phyloP scores from a whole-genome alignment of 2,888 invertebrate genomes.

The Pseudococcus viburni region DNA sequence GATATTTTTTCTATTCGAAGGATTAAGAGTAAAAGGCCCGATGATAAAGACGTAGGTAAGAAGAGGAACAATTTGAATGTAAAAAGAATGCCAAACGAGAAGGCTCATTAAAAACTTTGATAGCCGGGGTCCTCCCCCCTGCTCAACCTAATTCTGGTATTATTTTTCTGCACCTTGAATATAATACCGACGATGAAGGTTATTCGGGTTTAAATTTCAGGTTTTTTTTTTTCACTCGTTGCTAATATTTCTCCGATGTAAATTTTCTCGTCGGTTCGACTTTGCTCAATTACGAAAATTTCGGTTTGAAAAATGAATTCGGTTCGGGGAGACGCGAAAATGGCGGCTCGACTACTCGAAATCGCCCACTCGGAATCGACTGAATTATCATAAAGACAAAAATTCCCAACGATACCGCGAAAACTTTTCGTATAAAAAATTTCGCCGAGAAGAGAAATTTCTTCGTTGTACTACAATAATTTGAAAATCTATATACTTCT shows the following conservation, averaged over 20 bases:
- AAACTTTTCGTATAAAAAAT: slow-evolving; percentile 49
- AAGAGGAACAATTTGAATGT: background rate
- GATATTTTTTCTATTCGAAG: background rate
- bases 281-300: slow-evolving; percentile 34
- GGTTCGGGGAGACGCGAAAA: background rate
- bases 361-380: slow-evolving; percentile 23
- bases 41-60: background rate
- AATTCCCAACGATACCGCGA: background rate
- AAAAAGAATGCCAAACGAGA: background rate
- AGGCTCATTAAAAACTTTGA: slow-evolving; percentile 22
- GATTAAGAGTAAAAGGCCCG: background rate
- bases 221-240: background rate
- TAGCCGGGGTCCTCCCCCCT: background rate
- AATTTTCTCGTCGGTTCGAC: background rate
- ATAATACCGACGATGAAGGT: background rate
- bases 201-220: background rate
- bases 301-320: slow-evolving; percentile 22
- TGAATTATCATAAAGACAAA: slow-evolving; percentile 39
- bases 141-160: background rate
- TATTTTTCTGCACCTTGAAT: background rate
- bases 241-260: slow-evolving; percentile 4
- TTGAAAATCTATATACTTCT: background rate
- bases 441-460: background rate
- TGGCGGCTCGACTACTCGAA: slow-evolving; percentile 10
- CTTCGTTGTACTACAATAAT: background rate